Base-by-base conservation (phyloP, 1,140 invertebrate genomes). In the Trichonephila clavipes region DNA sequence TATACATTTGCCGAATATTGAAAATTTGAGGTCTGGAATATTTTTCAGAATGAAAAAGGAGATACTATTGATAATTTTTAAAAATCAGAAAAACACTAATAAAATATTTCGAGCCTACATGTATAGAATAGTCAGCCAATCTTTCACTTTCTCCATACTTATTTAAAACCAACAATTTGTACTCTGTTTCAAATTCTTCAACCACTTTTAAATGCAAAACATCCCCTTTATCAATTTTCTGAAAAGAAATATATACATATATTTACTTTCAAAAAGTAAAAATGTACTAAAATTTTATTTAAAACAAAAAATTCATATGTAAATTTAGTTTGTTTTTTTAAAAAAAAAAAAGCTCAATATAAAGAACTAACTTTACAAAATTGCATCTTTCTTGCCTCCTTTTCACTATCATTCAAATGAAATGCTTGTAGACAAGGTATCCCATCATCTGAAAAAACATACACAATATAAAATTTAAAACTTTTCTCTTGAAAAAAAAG, bases 111-210 rank as follows among this genome's bases (percentile, higher is more conserved):
- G 59, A 16, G 59, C 83, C 59, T 59, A 85, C 83, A 28, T 14
- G n/a, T 24, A 85, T 16, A 14, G 24, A 59, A 85, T 28, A 59
- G 21, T 85, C 83, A 85, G 2, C 44, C 10, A 85, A 10, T 61
- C 83, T 61, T 85, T 85, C 51, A 12, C 10, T 28, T 59, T 85
- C 58, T n/a, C 28, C 28, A 85, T 85, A 85, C 16, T 85, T 85
- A 85, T 85, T 85, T 24, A 85, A n/a, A 59, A 85, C 58, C 5
- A 59, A 6, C 14, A 85, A 28, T 61, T 24, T 85, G 28, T 59
- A 59, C 14, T 61, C 58, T 12, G 21, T 1, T n/a, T 51, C 24
- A 28, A 1, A 12, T 24, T 61, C 83, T 24, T 59, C 83, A 14
- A 59, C 51, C 6, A 85, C 83, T 85, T 7, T 24, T 28, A 85